Conservation (phyloP, 2,888 invertebrate species). For the Chrysina gloriosa region DNA sequence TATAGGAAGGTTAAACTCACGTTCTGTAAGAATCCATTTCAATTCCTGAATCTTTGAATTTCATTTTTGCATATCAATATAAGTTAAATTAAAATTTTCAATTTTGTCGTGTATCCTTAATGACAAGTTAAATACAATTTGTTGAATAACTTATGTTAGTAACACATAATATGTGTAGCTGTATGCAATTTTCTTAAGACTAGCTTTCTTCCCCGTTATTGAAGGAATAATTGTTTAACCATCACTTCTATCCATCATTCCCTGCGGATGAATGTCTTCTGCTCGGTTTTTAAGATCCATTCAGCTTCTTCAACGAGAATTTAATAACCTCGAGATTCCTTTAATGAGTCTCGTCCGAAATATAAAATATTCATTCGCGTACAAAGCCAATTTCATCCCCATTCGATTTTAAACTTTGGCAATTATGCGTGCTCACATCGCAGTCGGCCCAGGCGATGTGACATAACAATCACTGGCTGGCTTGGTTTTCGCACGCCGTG, state of each 20-base stretch:
- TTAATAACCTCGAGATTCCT: constrained; percentile 57
- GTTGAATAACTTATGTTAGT: too few species aligned
- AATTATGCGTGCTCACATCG: constrained; percentile 65
- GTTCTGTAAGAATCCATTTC: too few species aligned
- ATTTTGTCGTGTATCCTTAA: too few species aligned
- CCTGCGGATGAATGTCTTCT: constrained; percentile 21
- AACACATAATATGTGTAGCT: too few species aligned
- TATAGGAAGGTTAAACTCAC: too few species aligned
- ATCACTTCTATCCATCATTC: constrained; percentile 37
- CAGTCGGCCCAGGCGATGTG: constrained; percentile 53
- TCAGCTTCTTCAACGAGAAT: constrained; percentile 59
- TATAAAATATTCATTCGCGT: constrained; percentile 65
- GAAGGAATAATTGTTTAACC: constrained; percentile 29
- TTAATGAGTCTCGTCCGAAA: constrained; percentile 57
- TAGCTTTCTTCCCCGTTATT: background rate
- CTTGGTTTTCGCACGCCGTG: constrained; percentile 45
- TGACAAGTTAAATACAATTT: too few species aligned
- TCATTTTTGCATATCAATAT: too few species aligned
- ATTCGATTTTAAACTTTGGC: constrained; percentile 62
- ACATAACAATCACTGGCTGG: constrained; percentile 56
- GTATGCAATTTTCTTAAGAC: background rate
- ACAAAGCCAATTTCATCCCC: constrained; percentile 63
- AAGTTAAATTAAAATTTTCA: too few species aligned
- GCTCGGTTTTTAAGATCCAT: constrained; percentile 6
- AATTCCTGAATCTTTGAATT: too few species aligned